phyloP scores from a whole-genome alignment of 92 coral and sea anemone genomes.

The Palythoa heliodiscus region DNA sequence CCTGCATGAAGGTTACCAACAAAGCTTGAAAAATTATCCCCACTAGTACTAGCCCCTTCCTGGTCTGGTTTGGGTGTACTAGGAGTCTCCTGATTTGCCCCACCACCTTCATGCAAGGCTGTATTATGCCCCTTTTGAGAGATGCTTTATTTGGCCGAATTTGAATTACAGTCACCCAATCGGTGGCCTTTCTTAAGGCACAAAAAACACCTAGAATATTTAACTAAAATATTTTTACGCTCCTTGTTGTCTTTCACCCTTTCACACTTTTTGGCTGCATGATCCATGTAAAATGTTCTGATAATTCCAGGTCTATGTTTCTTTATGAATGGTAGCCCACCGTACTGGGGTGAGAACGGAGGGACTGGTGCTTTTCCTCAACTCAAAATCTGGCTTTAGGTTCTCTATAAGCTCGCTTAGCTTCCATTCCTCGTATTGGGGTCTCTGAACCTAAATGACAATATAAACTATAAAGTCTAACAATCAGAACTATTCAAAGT shows the following conservation, averaged over 20 bases:
- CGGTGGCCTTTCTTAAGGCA: no score
- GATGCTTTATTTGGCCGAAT: not conserved
- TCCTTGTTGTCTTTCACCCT: not conserved
- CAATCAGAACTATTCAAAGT: no score
- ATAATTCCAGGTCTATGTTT: not conserved
- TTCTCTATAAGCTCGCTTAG: not conserved
- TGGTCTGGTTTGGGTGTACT: not conserved
- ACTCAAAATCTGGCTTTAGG: not conserved
- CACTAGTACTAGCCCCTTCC: not conserved
- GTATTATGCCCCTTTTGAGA: conserved; percentile 9
- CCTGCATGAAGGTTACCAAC: not conserved
- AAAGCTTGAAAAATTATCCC: not conserved
- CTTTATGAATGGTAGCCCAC: not conserved
- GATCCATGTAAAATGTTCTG: not conserved
- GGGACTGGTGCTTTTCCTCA: not conserved
- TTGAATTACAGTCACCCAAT: no score
- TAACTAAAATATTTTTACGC: not conserved
- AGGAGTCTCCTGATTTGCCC: not conserved
- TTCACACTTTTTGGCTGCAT: not conserved
- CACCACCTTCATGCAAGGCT: not conserved
- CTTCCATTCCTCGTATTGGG: conserved; percentile 11
- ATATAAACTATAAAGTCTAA: no score
- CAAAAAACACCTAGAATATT: not conserved
- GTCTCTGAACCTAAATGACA: no score
- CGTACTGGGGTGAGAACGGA: not conserved